Percentiles rank a stretch among this genome's conserved stretches.
Conservation (phyloP, 2,113 vertebrate genomes). For the Acrocephalus arundinaceus region DNA sequence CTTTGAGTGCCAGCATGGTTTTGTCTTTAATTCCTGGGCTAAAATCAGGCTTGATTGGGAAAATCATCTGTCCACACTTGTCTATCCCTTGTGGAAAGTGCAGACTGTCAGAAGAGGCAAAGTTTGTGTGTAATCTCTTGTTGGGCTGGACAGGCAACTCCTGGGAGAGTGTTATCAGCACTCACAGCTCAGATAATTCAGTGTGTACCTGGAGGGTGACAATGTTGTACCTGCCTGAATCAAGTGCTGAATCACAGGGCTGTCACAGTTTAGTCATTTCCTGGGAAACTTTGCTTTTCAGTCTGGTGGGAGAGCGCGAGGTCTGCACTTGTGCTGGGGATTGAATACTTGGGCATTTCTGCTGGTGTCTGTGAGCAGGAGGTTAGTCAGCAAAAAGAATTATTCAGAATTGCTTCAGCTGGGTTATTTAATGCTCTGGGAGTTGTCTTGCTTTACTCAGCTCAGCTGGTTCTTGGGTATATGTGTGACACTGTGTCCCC, state of each 20-base stretch:
- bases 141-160: neutral
- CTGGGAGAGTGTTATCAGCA: neutral
- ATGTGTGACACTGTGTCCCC: neutral
- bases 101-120: neutral
- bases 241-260: slow-evolving; percentile 26
- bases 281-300: neutral
- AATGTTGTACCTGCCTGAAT: neutral
- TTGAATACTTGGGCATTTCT: neutral
- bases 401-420: neutral
- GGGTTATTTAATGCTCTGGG: neutral
- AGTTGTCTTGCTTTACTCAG: neutral
- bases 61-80: neutral
- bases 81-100: neutral
- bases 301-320: neutral
- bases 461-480: accelerated
- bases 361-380: neutral
- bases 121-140: neutral
- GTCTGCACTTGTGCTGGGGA: accelerated
- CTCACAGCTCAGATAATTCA: accelerated
- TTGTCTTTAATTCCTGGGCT: neutral
- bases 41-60: neutral
- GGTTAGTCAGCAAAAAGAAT: neutral
- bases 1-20: neutral
- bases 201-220: neutral
- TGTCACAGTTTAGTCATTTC: slow-evolving; percentile 28